phyloP scores from a whole-genome alignment of 2,888 invertebrate species.

The Pyrrhosoma nymphula region DNA sequence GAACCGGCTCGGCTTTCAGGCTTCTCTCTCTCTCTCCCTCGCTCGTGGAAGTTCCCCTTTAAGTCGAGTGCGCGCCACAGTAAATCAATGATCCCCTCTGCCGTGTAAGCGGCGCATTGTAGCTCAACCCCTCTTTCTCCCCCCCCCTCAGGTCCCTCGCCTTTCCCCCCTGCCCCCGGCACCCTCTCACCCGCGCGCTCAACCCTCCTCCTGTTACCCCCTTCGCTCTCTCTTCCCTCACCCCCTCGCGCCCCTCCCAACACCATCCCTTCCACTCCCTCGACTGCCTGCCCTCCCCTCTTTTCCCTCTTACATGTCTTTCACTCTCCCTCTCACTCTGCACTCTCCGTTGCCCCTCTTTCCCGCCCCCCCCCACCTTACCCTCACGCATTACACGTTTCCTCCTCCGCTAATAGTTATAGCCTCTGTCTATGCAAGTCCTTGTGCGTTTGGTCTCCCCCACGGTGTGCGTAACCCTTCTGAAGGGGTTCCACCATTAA shows the following conservation, averaged over 20 bases:
- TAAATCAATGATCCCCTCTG: conserved; percentile 66
- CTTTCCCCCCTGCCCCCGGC: background rate
- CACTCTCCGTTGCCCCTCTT: too few species aligned
- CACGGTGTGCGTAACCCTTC: too few species aligned
- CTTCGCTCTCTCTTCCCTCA: conserved; percentile 10
- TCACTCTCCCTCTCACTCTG: conserved; percentile 2
- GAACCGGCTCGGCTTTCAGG: background rate
- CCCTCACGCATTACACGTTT: too few species aligned
- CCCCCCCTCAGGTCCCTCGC: background rate
- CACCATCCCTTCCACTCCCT: background rate
- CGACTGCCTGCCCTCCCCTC: too few species aligned
- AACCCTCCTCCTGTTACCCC: conserved; percentile 45
- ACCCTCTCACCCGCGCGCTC: conserved; percentile 4
- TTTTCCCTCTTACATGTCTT: background rate
- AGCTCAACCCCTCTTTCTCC: conserved; percentile 17
- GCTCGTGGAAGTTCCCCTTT: conserved; percentile 49
- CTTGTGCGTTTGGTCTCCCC: background rate
- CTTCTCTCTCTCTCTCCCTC: background rate
- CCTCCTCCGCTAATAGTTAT: background rate
- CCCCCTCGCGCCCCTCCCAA: background rate
- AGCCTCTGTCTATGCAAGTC: too few species aligned
- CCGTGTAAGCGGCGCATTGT: conserved; percentile 66
- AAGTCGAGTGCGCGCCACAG: conserved; percentile 56
- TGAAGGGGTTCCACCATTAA: too few species aligned
- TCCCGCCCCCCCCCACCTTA: background rate